Evolutionary conservation across 1,140 invertebrate species (phyloP).

Genomic region (Pristionchus pacificus): DNA sequence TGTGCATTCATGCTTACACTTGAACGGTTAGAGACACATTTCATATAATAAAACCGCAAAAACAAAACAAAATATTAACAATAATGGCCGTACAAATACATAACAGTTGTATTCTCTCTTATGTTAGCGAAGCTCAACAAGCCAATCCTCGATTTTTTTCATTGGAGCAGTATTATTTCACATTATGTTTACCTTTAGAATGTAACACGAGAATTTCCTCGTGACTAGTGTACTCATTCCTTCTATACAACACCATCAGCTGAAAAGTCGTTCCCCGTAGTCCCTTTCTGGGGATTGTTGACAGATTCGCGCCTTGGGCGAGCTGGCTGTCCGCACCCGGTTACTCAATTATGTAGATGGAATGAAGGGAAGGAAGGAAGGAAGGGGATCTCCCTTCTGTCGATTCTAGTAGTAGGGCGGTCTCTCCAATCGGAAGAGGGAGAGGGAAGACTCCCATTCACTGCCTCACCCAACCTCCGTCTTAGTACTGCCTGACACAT

Average conservation of each 20-base stretch:
- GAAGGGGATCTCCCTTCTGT: background rate
- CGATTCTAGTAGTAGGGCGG: no score
- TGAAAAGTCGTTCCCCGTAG: no score
- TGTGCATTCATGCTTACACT: conserved; percentile 54
- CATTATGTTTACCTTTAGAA: background rate
- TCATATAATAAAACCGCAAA: background rate
- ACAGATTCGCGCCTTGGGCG: no score
- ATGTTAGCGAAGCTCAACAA: conserved; percentile 9
- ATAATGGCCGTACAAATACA: background rate
- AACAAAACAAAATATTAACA: background rate
- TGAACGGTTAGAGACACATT: conserved; percentile 33
- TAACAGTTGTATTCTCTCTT: background rate
- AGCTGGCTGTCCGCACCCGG: no score
- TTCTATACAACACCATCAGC: no score
- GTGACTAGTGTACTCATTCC: no score
- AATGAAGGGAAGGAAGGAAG: background rate
- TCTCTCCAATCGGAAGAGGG: no score
- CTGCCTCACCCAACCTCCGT: background rate
- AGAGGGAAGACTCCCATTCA: background rate
- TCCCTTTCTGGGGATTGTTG: no score
- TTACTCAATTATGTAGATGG: background rate
- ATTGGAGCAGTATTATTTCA: conserved; percentile 6
- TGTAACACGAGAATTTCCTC: background rate
- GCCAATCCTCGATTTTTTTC: conserved; percentile 9
- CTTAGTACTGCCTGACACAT: background rate